Evolutionary conservation across 2,113 vertebrate species (phyloP), one percentile per base, ranked within the genome.

Genomic region (Plectropomus leopardus): DNA sequence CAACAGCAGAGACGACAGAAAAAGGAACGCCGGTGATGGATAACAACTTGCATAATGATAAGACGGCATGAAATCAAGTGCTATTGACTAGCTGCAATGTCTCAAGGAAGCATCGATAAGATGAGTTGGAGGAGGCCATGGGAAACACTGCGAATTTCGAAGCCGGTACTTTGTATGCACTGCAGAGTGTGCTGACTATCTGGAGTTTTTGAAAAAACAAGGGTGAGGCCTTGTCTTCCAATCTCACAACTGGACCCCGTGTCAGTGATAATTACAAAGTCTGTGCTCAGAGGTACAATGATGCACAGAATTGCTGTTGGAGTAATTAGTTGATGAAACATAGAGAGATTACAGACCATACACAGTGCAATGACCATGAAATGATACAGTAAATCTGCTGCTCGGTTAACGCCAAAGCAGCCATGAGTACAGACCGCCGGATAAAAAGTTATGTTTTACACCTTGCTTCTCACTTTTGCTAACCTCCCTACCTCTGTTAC

Each of bases 281-380:
- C 58, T 84, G 65, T 32, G 47, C 79, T 76, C 72, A 83, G 79
- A 83, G 88, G 84, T 91, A 78, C 83, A 89, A 75, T 65, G 76
- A 87, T 84, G 72, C 78, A 76, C 73, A 76, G 64, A 82, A 83
- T 83, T 78, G 51, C 64, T 75, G 60, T 71, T 84, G 82, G 59
- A 85, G 86, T 88, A 90, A 92, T 91, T 85, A 90, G 84, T 66
- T 86, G 82, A 85, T 84, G 69, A 87, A 86, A 87, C 72, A 80
- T 21, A 14, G 72, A 67, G 45, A 85, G 80, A 86, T 88, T 77
- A 80, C 75, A 71, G 67, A 60, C 68, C 58, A 71, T 76, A 73
- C 70, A 69, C 69, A 60, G 78, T 36, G 88, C 66, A 84, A 60
- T 60, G 75, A 57, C 76, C 79, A 64, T 83, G 79, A 86, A 86